Conservation (phyloP, 2,113 vertebrate species). For the Ondatra zibethicus region DNA sequence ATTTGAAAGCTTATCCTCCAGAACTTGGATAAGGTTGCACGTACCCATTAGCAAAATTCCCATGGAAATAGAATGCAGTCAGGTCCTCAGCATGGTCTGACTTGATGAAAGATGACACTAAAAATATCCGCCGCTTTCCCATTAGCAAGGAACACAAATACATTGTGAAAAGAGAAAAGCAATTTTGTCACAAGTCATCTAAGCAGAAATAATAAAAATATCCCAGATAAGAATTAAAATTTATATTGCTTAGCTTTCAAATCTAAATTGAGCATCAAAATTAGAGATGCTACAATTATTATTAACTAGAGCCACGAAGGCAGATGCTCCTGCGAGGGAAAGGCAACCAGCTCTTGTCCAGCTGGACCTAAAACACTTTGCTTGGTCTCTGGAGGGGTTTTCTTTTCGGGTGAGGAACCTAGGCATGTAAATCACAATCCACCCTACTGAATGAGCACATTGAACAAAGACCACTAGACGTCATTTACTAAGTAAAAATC, state of each 20-base stretch:
- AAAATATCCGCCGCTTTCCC: conserved; percentile 60
- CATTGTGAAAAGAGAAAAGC: conserved; percentile 67
- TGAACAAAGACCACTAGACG: background rate
- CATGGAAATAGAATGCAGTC: conserved; percentile 59
- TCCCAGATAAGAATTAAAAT: conserved; percentile 55
- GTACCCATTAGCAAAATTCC: conserved; percentile 67
- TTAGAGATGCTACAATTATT: conserved; percentile 54
- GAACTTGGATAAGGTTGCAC: conserved; percentile 26
- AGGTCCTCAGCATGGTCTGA: conserved; percentile 61
- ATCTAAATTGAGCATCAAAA: conserved; percentile 54
- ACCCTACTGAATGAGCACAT: conserved; percentile 12
- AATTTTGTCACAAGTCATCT: conserved; percentile 57
- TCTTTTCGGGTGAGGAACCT: conserved; percentile 25
- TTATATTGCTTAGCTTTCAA: conserved; percentile 57
- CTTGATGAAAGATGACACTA: conserved; percentile 61
- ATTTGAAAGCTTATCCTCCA: background rate
- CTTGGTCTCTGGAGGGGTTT: background rate
- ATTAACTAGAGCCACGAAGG: conserved; percentile 37
- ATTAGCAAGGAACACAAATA: conserved; percentile 62
- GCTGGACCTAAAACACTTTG: conserved; percentile 30
- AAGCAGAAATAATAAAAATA: conserved; percentile 49
- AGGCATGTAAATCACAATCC: conserved; percentile 30
- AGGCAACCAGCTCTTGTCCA: background rate
- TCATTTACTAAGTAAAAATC: background rate
- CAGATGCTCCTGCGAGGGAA: background rate